Conservation (phyloP, 2,888 invertebrate species). For the Toxonevra muliebris region DNA sequence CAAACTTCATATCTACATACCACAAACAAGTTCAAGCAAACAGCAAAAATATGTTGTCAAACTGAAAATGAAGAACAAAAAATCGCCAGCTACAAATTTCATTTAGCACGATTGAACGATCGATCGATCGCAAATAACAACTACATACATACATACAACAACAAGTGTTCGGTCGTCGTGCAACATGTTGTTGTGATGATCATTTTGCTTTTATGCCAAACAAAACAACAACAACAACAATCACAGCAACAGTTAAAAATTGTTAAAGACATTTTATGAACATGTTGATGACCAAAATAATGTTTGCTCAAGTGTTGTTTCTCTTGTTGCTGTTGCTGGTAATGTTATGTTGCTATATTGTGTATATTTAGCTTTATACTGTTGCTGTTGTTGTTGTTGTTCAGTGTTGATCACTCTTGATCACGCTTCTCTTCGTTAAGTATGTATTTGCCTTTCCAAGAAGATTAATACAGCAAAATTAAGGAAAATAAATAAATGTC, state of each 20-base stretch:
- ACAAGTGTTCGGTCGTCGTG: too few relatives aligned
- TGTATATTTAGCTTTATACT: not conserved
- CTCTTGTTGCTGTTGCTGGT: conserved; percentile 16
- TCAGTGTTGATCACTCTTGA: too few relatives aligned
- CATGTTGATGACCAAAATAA: conserved; percentile 27
- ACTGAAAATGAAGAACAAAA: not conserved
- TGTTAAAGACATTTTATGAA: conserved; percentile 1
- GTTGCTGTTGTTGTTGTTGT: too few relatives aligned
- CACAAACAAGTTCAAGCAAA: not conserved
- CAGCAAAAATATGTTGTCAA: not conserved
- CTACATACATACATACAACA: not conserved
- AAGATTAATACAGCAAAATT: conserved; percentile 66
- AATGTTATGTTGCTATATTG: conserved; percentile 8
- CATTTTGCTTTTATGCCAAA: too few relatives aligned
- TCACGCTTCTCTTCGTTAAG: not conserved
- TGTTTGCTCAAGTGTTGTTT: conserved; percentile 20
- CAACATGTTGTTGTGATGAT: too few relatives aligned
- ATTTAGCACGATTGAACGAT: conserved; percentile 9
- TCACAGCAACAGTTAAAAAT: not conserved
- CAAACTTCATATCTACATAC: conserved; percentile 1
- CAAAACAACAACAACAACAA: not conserved
- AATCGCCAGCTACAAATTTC: not conserved
- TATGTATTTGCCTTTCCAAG: conserved; percentile 49
- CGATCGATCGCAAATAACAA: conserved; percentile 10
- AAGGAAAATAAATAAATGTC: conserved; percentile 67